Percentiles rank a stretch among this genome's conserved stretches.
Evolutionary conservation across 2,888 invertebrate species (phyloP).

Genomic region (Apocheima hispidaria): DNA sequence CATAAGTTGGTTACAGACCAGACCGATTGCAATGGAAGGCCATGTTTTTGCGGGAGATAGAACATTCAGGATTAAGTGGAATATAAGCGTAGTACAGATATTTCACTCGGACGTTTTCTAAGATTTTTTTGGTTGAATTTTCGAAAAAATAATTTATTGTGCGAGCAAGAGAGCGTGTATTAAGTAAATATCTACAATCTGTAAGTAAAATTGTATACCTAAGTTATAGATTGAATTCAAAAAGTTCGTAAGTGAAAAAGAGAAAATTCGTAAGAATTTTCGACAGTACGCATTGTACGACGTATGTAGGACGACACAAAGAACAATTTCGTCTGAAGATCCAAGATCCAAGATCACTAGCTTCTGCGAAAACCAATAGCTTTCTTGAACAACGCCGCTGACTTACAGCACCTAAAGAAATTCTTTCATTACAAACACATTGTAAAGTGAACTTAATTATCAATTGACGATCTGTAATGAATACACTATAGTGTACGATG

Average conservation of each 20-base stretch:
- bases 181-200: too few species aligned
- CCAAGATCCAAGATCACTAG: not conserved
- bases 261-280: too few species aligned
- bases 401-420: slow-evolving; percentile 34
- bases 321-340: not conserved
- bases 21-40: not conserved
- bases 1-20: not conserved
- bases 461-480: slow-evolving; percentile 80
- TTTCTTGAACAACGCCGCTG: slow-evolving; percentile 2
- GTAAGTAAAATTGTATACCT: too few species aligned
- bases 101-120: too few species aligned
- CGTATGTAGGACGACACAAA: too few species aligned
- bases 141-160: too few species aligned
- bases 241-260: too few species aligned
- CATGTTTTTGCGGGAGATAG: not conserved
- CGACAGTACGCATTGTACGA: too few species aligned
- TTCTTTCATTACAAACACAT: slow-evolving; percentile 45
- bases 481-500: slow-evolving; percentile 54
- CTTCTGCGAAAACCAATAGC: slow-evolving; percentile 13
- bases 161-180: too few species aligned
- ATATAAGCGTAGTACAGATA: not conserved
- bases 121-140: too few species aligned
- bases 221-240: too few species aligned
- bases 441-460: slow-evolving; percentile 81
- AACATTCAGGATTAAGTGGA: not conserved